Conservation (phyloP, 2,888 invertebrate species). For the Xanthia togata region DNA sequence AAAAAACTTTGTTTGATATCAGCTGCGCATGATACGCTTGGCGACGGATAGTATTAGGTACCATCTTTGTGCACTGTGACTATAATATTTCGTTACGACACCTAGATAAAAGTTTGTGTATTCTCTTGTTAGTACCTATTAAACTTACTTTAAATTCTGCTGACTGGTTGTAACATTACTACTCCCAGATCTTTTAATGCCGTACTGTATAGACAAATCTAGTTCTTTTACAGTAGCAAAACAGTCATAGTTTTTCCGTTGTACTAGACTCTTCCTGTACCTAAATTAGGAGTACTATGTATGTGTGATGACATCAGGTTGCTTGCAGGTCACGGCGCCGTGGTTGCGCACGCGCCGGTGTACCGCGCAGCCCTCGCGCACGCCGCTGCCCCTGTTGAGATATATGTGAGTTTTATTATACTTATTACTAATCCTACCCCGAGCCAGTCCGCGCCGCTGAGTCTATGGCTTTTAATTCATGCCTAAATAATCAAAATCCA, state of each 20-base stretch:
- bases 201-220: not conserved
- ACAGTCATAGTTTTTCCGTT: not conserved
- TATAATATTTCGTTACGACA: not conserved
- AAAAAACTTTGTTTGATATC: too few species aligned
- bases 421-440: not conserved
- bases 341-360: slow-evolving; percentile 83
- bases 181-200: too few species aligned
- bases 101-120: not conserved
- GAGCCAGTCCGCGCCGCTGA: not conserved
- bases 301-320: slow-evolving; percentile 46
- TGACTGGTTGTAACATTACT: not conserved
- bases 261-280: not conserved
- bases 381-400: slow-evolving; percentile 88
- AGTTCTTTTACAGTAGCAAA: not conserved
- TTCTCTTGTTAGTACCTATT: not conserved
- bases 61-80: not conserved
- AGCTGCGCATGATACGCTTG: too few species aligned
- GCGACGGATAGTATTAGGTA: not conserved
- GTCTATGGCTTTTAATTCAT: not conserved
- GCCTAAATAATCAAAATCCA: not conserved
- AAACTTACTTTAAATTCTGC: not conserved
- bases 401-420: slow-evolving; percentile 83
- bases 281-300: slow-evolving; percentile 2
- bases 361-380: slow-evolving; percentile 78
- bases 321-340: slow-evolving; percentile 82